Base-by-base conservation (phyloP, 1,140 invertebrate species). In the Drepana arcuata region DNA sequence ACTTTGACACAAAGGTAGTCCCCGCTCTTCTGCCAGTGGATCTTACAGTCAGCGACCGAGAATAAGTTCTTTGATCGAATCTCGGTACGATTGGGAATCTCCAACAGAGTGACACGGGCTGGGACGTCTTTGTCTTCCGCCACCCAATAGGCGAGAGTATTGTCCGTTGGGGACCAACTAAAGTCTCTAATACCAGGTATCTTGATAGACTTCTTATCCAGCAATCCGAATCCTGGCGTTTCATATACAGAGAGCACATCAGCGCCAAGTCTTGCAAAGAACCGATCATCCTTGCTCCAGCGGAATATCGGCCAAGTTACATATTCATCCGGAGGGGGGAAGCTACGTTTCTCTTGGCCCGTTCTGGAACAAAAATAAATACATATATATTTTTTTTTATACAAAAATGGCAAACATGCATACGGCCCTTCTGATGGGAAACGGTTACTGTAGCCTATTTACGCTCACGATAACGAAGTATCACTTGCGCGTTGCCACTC, bases 21-120 rank as follows among this genome's bases (percentile, higher is more conserved):
- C 4, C 98, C 98, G 37, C 91, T 95, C 75, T 98, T 99, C 83
- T 99, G 98, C 98, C 98, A 99, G 73, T 97, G 96, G 67, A 99
- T 96, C 64, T 97, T 97, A 83, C 97, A 99, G 57, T 99, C 96
- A 6, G 96, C 95, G 0, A 99, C 98, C 56, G 95, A 98, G 86
- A 99, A 99, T 15, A 99, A 85, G 79, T 99, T 99, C 64, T 98
- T 98, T 31, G 95, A 94, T 60, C 97, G 90, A n/a, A 93, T 90
- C 86, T 99, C 97, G 45, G 89, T 91, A 25, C 95, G 91, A 84
- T 91, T 93, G 9, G 93, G 94, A 29, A 95, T 88, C 84, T 95
- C 93, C 23, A 95, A 84, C 1, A 96, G 85, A 0, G 91, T 94
- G 2, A 95, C 93, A 54, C 93, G 85, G 7, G 94, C 93, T 16